Evolutionary conservation across 2,113 vertebrate genomes (phyloP).

Genomic region (Passer montanus): DNA sequence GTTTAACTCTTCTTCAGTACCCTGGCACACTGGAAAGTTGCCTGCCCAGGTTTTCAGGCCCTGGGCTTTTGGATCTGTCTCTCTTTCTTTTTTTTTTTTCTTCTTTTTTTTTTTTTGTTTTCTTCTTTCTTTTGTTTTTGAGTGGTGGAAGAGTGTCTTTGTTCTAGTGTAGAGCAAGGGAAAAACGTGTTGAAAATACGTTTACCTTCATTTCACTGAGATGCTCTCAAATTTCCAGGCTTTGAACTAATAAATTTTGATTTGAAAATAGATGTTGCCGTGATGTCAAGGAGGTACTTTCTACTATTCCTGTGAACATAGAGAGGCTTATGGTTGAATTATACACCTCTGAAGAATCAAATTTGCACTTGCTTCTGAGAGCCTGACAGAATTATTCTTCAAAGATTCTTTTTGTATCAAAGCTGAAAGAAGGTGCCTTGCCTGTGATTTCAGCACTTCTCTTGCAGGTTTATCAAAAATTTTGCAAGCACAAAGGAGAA

Average conservation of each 20-base stretch:
- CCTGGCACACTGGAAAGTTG: neutral
- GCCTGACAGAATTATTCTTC: slow-evolving; percentile 15
- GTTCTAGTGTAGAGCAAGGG: neutral
- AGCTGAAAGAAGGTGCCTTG: neutral
- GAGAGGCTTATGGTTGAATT: neutral
- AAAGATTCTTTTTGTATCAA: slow-evolving; percentile 3
- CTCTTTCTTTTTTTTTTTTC: neutral
- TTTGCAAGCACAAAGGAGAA: neutral
- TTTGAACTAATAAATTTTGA: neutral
- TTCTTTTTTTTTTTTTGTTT: neutral
- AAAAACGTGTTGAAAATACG: neutral
- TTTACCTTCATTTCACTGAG: neutral
- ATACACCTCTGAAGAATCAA: slow-evolving; percentile 1
- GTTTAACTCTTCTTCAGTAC: neutral
- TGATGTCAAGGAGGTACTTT: slow-evolving; percentile 4
- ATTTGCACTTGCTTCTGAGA: slow-evolving; percentile 30
- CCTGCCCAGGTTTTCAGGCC: neutral
- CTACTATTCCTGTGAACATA: neutral
- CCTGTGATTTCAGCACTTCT: neutral
- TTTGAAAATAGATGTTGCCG: neutral
- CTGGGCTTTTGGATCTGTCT: neutral
- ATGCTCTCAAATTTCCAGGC: neutral
- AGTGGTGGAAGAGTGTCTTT: neutral
- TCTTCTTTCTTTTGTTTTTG: neutral
- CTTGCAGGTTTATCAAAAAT: neutral